These are phyloP conservation scores for Adelognathus sp. DNA, from an alignment of 2,888 invertebrate genomes.

Conservation along the genomic window DNA sequence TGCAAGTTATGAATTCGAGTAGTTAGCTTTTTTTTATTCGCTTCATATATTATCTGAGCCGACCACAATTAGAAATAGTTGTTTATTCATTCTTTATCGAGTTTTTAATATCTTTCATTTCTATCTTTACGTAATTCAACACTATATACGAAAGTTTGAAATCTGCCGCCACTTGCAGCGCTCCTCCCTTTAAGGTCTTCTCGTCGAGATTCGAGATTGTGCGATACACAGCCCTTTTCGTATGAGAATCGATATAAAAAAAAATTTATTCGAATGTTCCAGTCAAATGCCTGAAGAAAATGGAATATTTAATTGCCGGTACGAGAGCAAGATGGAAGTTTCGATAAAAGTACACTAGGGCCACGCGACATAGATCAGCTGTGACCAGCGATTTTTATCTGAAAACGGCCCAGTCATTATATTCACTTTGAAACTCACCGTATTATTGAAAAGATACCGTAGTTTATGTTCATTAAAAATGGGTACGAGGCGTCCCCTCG, in stretches of 20 bases:
- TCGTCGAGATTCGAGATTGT: conserved; percentile 50
- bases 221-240: conserved; percentile 41
- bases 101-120: background rate
- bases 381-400: conserved; percentile 31
- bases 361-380: conserved; percentile 19
- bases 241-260: conserved; percentile 55
- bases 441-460: background rate
- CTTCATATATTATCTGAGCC: background rate
- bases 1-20: background rate
- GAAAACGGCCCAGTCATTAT: background rate
- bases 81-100: background rate
- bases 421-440: conserved; percentile 3
- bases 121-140: background rate
- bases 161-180: conserved; percentile 9
- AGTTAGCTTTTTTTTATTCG: background rate
- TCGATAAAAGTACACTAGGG: conserved; percentile 27
- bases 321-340: conserved; percentile 34
- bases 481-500: background rate
- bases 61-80: background rate
- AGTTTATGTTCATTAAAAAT: background rate
- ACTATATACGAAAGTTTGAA: background rate
- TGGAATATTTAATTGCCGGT: conserved; percentile 64
- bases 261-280: conserved; percentile 40
- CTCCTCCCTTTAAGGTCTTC: conserved; percentile 19
- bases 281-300: conserved; percentile 45